These are phyloP conservation scores for Ceratina japonica DNA, from an alignment of 1,140 invertebrate genomes.

Conservation along the genomic window DNA sequence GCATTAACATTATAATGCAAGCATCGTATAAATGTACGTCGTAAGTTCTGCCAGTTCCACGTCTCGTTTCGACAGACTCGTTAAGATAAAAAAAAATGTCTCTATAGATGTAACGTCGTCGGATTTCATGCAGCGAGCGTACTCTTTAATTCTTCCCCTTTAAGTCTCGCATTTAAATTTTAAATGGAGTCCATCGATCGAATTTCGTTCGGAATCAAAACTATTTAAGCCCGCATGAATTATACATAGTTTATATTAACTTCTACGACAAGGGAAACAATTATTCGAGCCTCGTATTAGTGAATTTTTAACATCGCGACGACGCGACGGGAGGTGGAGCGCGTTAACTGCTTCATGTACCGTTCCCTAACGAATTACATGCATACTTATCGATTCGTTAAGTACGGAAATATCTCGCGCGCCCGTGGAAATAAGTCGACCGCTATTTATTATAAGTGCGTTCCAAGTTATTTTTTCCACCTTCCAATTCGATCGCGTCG, in stretches of 20 bases:
- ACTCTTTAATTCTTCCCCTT: slow-evolving; percentile 45
- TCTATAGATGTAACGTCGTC: not conserved
- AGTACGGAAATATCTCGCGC: not conserved
- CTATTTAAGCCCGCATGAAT: slow-evolving; percentile 69
- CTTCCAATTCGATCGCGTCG: not conserved
- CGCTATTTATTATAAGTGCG: not conserved
- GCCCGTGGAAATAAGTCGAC: not conserved
- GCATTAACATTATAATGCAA: too few relatives aligned
- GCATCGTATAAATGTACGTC: not conserved
- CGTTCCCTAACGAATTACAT: not conserved
- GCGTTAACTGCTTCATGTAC: not conserved
- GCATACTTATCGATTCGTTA: not conserved
- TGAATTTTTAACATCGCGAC: slow-evolving; percentile 38
- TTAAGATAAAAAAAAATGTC: not conserved
- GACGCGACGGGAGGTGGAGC: not conserved
- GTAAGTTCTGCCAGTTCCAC: not conserved
- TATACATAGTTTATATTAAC: slow-evolving; percentile 61
- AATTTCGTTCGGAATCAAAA: slow-evolving; percentile 68
- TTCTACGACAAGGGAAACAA: slow-evolving; percentile 46
- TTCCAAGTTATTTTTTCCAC: not conserved
- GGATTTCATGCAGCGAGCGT: not conserved
- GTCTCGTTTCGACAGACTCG: not conserved
- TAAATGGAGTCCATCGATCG: slow-evolving; percentile 60
- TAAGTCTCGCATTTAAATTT: slow-evolving; percentile 69
- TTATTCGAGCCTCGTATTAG: slow-evolving; percentile 40